A percentile compares a stretch with the other conserved stretches of the same genome.
Conservation (phyloP, 2,797 vertebrate genomes). For the Micromesistius poutassou region DNA sequence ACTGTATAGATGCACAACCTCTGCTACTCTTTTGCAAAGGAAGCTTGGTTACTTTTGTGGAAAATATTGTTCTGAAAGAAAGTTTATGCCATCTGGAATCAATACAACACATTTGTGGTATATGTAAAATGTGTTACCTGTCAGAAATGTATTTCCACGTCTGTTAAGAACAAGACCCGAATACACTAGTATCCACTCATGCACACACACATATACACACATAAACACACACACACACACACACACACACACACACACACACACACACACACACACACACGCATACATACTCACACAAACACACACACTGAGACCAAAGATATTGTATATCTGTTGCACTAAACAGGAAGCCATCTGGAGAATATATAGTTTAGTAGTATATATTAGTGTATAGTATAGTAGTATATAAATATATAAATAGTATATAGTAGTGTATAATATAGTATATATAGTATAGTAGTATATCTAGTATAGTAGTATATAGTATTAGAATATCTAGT, state of each 20-base stretch:
- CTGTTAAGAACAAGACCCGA: background rate
- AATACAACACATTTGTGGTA: background rate
- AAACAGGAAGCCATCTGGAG: background rate
- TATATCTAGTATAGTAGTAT: no score
- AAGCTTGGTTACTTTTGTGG: background rate
- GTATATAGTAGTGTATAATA: no score
- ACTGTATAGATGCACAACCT: background rate
- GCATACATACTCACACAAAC: background rate
- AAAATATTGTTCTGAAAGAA: background rate
- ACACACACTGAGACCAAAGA: background rate
- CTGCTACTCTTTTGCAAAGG: background rate
- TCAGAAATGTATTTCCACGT: background rate
- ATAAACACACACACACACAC: background rate
- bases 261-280: background rate
- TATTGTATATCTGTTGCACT: background rate
- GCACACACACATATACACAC: background rate
- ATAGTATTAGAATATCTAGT: no score
- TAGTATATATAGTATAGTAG: no score
- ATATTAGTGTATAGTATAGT: no score
- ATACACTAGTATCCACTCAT: background rate
- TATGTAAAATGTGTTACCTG: background rate
- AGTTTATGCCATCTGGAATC: background rate
- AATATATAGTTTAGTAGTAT: no score
- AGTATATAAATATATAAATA: no score
- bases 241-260: background rate